Evolutionary conservation across 2,888 invertebrate species (phyloP).

Genomic region (Drosophila borborema): DNA sequence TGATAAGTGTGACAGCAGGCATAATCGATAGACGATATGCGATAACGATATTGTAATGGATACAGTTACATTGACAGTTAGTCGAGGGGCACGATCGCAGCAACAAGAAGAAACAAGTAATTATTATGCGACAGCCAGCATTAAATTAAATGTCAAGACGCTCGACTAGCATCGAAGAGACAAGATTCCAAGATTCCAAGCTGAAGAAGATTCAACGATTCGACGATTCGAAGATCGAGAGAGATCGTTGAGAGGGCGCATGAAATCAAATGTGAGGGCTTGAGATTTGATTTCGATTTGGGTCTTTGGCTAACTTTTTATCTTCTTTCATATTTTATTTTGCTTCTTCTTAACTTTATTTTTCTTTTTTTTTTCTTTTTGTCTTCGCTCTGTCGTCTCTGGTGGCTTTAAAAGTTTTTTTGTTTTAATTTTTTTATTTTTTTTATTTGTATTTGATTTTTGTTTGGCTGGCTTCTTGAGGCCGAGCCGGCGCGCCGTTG

Average conservation of each 20-base stretch:
- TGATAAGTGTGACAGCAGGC: slow-evolving; percentile 25
- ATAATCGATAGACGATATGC: slow-evolving; percentile 43
- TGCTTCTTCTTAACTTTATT: slow-evolving; percentile 6
- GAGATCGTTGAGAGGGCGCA: slow-evolving; percentile 15
- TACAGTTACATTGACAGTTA: slow-evolving; percentile 45
- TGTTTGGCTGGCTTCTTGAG: slow-evolving; percentile 27
- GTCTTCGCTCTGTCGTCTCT: slow-evolving; percentile 25
- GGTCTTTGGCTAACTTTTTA: slow-evolving; percentile 25
- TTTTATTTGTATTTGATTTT: slow-evolving; percentile 30
- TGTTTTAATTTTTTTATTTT: slow-evolving; percentile 26
- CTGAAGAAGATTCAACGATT: too few species aligned
- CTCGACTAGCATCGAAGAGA: slow-evolving; percentile 25
- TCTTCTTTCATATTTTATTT: slow-evolving; percentile 23
- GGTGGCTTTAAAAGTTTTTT: slow-evolving; percentile 21
- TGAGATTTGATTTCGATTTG: slow-evolving; percentile 44
- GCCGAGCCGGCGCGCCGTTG: slow-evolving; percentile 60
- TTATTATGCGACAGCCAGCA: slow-evolving; percentile 63
- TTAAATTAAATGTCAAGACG: slow-evolving; percentile 72
- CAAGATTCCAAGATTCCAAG: not conserved
- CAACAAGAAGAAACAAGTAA: slow-evolving; percentile 24
- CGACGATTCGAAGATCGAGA: not conserved
- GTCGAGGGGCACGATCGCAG: slow-evolving; percentile 24
- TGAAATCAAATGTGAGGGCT: slow-evolving; percentile 8
- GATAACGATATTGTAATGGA: slow-evolving; percentile 55
- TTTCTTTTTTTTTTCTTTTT: slow-evolving; percentile 15